Evolutionary conservation across 2,113 vertebrate species (phyloP).

Genomic region (Eolophus roseicapilla): DNA sequence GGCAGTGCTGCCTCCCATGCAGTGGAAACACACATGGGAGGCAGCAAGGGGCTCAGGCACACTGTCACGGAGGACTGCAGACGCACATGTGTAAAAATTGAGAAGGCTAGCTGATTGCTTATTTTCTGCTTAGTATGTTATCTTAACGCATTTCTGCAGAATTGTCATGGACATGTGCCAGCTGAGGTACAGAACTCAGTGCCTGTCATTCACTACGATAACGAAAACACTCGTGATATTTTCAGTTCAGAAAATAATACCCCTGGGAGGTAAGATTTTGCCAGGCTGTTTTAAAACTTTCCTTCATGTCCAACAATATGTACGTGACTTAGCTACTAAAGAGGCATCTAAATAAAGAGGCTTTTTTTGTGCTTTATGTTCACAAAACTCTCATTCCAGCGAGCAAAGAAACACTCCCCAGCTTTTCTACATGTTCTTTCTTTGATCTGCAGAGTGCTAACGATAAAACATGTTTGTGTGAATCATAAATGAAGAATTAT

Average conservation of each 20-base stretch:
- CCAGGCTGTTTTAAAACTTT: slow-evolving; percentile 43
- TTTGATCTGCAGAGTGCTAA: slow-evolving; percentile 38
- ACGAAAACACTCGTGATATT: background rate
- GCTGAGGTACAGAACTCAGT: background rate
- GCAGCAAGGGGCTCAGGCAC: background rate
- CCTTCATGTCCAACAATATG: slow-evolving; percentile 37
- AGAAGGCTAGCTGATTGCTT: background rate
- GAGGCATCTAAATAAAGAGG: slow-evolving; percentile 63
- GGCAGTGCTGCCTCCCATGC: rapidly evolving
- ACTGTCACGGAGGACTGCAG: background rate
- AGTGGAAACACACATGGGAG: background rate
- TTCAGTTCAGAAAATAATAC: slow-evolving; percentile 6
- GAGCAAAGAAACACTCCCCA: slow-evolving; percentile 41
- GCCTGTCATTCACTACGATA: background rate
- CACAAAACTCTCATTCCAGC: slow-evolving; percentile 45
- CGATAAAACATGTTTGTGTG: background rate
- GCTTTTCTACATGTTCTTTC: slow-evolving; percentile 51
- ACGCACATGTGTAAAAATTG: background rate
- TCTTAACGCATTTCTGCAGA: background rate
- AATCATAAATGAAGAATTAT: slow-evolving; percentile 32
- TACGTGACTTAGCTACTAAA: slow-evolving; percentile 68
- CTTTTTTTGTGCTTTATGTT: slow-evolving; percentile 56
- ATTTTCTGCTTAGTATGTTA: background rate
- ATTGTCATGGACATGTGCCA: background rate
- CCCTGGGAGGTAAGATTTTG: background rate